Evolutionary conservation across 2,113 vertebrate genomes (phyloP).

Genomic region (Helogale parvula): DNA sequence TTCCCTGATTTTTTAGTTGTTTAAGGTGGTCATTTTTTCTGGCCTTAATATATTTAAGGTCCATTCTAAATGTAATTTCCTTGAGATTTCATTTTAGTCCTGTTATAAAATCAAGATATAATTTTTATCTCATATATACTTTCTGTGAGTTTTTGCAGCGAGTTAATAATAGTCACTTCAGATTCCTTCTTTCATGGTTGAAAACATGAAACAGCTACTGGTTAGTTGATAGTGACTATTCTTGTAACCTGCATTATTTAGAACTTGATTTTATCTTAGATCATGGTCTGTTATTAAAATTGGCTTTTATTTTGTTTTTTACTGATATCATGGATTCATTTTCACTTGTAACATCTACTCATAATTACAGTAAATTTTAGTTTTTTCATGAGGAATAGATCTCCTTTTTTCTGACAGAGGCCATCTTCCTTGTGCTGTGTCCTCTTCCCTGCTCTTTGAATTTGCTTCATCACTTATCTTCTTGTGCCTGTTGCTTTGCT

Average conservation of each 20-base stretch:
- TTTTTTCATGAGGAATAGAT: background rate
- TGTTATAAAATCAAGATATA: background rate
- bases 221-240: background rate
- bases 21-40: background rate
- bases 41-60: background rate
- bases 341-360: background rate
- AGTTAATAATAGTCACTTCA: background rate
- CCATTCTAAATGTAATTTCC: background rate
- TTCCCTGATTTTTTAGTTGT: background rate
- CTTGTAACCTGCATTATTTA: background rate
- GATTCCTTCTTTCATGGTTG: background rate
- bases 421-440: background rate
- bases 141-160: background rate
- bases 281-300: background rate
- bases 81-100: background rate
- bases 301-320: background rate
- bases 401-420: background rate
- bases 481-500: background rate
- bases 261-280: background rate
- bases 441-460: background rate
- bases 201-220: background rate
- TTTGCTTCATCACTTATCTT: background rate
- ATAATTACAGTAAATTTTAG: background rate
- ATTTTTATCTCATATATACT: background rate
- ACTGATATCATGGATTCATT: background rate